Percentiles rank a stretch among this genome's conserved stretches.
These are phyloP conservation scores for Alauda arvensis DNA, from an alignment of 2,797 vertebrate species.

Conservation along the genomic window DNA sequence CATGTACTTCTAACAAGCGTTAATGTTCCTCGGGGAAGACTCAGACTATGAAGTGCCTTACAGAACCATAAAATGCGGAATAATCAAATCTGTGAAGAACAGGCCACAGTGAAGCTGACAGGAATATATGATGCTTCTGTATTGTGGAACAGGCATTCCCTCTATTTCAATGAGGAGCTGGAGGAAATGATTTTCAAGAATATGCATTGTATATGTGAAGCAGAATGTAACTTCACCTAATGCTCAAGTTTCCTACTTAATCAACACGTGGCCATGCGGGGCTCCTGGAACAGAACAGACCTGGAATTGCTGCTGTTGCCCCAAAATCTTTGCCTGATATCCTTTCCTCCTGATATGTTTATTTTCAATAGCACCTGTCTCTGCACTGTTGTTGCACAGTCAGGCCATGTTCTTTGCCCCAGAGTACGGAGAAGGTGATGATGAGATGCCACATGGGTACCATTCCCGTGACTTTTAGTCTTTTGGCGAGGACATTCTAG, in stretches of 20 bases:
- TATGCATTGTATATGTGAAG: not conserved
- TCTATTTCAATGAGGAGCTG: not conserved
- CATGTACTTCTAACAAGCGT: conserved; percentile 20
- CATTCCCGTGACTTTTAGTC: not conserved
- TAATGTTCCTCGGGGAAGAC: conserved; percentile 3
- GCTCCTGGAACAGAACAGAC: not conserved
- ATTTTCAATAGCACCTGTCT: not conserved
- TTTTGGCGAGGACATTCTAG: not conserved
- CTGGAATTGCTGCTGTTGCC: not conserved
- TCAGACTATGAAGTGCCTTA: conserved; percentile 16
- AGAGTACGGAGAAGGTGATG: not conserved
- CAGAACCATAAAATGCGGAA: not conserved
- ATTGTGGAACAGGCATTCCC: not conserved
- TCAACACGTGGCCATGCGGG: rapidly evolving
- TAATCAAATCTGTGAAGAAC: conserved; percentile 34
- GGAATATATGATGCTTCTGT: not conserved
- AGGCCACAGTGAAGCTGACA: not conserved
- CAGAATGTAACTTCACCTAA: not conserved
- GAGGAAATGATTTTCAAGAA: not conserved
- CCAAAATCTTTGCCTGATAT: not conserved
- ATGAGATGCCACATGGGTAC: not conserved
- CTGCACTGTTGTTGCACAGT: not conserved
- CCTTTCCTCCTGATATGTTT: not conserved
- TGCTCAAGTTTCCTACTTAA: not conserved
- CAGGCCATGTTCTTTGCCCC: not conserved